Base-by-base conservation (phyloP, 1,140 invertebrate genomes). In the Leptestheria dahalacensis region DNA sequence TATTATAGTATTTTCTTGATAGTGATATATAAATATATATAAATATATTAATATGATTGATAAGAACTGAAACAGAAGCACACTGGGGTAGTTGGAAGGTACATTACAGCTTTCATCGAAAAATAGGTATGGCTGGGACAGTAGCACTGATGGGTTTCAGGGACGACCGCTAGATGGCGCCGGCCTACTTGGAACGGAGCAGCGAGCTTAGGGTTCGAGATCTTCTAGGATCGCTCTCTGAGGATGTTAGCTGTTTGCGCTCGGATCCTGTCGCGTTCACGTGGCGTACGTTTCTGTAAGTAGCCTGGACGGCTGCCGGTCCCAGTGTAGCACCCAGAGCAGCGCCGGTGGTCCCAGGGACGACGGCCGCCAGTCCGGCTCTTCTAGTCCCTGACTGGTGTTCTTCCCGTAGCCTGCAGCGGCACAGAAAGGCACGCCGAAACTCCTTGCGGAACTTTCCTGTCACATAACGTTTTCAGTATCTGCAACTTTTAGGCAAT, bases 401-500 rank as follows among this genome's bases (percentile, higher is more conserved):
- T 15, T 6, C 33, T 6, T 41, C 33, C 53, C 21, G 25, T 20
- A 20, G 50, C 46, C 55, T 63, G 62, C 62, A 63, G 41, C 64
- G 59, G 63, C 78, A 81, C 58, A 74, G 73, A 66, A 81, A 81
- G 0, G 77, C 74, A 4, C 78, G 74, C 4, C 72, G 77, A 65
- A 83, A 82, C 66, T 82, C 80, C 41, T 77, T 73, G 1, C 79
- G 77, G 67, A 82, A 83, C 72, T 82, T 82, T 24, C 78, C 80
- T 82, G 51, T 41, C 6, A 24, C 73, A 18, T 77, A 70, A 57
- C 66, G 60, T 68, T 57, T 41, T 41, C 28, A 60, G 15, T 6
- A 28, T 24, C 26, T 47, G 41, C 4, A 48, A 28, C 47, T 55
- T 20, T 55, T 20, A 55, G 20, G 23, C 15, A 18, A 21, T 53